Evolutionary conservation across 2,113 vertebrate genomes (phyloP), one percentile per base, ranked within the genome.

Genomic region (Lagopus muta): DNA sequence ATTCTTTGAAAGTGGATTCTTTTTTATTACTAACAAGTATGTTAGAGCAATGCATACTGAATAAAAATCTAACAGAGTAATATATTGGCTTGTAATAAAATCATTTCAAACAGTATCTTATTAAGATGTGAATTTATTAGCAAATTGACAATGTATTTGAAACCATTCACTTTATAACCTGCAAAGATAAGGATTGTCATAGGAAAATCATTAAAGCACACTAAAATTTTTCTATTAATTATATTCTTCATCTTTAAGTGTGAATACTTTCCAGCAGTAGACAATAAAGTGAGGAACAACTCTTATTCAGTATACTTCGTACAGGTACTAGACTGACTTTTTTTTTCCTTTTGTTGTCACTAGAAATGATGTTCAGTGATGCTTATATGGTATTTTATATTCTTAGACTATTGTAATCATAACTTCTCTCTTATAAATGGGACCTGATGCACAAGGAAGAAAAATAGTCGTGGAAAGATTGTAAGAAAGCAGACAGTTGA

Each of bases 71-170:
- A 71, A 70, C 12, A 45, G 36, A 89, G 58, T 2, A 82, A 38
- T 83, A 20, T 50, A 74, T 82, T 11, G 19, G 15, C 61, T 88
- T 24, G 73, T 82, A 81, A 71, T 72, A 93, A 24, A 6, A 45
- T 34, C 0, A 0, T 80, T 94, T 86, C 45, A 64, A 1, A 2
- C 10, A 50, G 12, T 64, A 88, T 55, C 45, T 64, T 86, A 67
- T 60, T 86, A 78, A 88, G 75, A 55, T 67, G 16, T 67, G 34
- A 42, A 8, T 67, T 88, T 81, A 77, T 75, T 75, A 78, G 34
- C 5, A 72, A 94, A 88, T 4, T 62, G 24, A 48, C 22, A 71
- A 55, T 50, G 11, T 55, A 61, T 82, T 82, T 86, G 24, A 86
- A 93, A 66, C 3, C 21, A 58, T 81, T 81, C 10, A 12, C 8